A percentile compares a stretch with the other conserved stretches of the same genome.
Evolutionary conservation across 2,113 vertebrate species (phyloP).

Genomic region (Circaetus cinerascens): DNA sequence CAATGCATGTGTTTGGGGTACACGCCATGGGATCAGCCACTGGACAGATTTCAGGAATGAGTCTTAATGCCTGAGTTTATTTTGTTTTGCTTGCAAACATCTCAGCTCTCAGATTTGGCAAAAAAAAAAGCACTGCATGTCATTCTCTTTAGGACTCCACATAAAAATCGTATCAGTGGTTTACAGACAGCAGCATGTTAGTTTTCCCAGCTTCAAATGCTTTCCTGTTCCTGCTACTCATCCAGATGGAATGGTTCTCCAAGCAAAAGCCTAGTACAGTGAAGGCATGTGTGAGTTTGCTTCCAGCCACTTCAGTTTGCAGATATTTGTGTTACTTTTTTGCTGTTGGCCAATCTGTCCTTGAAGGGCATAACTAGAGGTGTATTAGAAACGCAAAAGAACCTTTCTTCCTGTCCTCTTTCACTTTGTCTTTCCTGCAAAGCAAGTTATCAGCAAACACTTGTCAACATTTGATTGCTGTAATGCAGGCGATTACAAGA

Average conservation of each 20-base stretch:
- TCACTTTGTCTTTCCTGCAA: not conserved
- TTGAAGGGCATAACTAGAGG: not conserved
- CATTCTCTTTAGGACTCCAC: not conserved
- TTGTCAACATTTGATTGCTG: not conserved
- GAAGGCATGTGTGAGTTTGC: not conserved
- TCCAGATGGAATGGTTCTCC: not conserved
- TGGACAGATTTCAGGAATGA: not conserved
- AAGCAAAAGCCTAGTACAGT: not conserved
- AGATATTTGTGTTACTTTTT: not conserved
- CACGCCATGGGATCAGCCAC: not conserved
- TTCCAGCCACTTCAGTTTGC: not conserved
- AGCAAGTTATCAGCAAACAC: not conserved
- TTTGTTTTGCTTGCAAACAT: slow-evolving; percentile 29
- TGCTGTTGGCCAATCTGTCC: not conserved
- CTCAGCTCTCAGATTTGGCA: not conserved
- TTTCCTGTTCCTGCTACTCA: not conserved
- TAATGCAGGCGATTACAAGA: not conserved
- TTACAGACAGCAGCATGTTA: not conserved
- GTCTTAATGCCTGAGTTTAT: not conserved
- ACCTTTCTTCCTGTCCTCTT: not conserved
- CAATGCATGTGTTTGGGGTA: not conserved
- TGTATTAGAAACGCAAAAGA: not conserved
- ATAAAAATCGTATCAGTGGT: not conserved
- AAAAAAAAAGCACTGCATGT: not conserved
- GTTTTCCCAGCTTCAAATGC: not conserved